Base-by-base conservation (phyloP, 2,797 vertebrate genomes). In the Amblyraja radiata region DNA sequence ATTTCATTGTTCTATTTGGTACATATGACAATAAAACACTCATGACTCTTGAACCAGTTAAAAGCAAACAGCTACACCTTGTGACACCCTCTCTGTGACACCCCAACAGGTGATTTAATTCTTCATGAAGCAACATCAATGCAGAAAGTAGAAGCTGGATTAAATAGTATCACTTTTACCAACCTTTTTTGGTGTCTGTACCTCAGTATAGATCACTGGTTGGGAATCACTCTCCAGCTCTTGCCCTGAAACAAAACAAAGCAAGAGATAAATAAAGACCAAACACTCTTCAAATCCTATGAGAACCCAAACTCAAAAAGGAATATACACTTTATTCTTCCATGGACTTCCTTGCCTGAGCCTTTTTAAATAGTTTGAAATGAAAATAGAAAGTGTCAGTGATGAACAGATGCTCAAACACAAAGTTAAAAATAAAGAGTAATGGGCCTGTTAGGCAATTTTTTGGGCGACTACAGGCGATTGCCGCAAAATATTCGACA, bases 131-230 rank as follows among this genome's bases (percentile, higher is more conserved):
- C 23, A 10, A 58, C 14, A 86, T 7, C 1, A 32, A 74, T 14
- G 36, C 39, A 92, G 36, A 28, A 16, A 46, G 6, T 39, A 46
- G n/a, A 9, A 0, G 14, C 28, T 36, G 58, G 3, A 5, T 46
- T 39, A 23, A 90, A 9, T 71, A 63, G 25, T 28, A 76, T 23
- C 21, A 74, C 36, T 2, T 74, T 92, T 92, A 92, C 90, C 46
- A 54, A 92, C 90, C 90, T 74, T 74, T 58, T 76, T 76, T 58
- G 90, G 36, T 54, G 68, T 76, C 46, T 76, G 90, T 23, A 92
- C 71, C 28, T 92, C 90, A 92, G 90, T 92, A 71, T 92, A 92
- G 23, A 92, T 92, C 23, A 92, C 90, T 28, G 90, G 90, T 16
- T 92, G 68, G 5, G 90, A 54, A 14, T 92, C 90, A 76, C 46